Base-by-base conservation (phyloP, 1,140 invertebrate species). In the Hycleus cichorii region DNA sequence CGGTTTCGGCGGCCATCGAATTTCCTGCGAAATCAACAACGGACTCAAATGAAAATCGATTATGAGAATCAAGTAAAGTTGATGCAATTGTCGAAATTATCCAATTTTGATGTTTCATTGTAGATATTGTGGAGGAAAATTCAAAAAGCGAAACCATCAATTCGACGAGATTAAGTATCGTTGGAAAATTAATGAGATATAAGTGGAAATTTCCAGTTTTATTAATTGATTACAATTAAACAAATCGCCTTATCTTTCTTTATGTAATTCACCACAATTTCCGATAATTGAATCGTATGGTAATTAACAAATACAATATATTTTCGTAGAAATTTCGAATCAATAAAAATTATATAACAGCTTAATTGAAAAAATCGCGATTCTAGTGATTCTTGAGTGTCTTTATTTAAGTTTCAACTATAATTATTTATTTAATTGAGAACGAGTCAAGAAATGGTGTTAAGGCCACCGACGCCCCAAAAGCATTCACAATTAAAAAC, bases 111-210 rank as follows among this genome's bases (percentile, higher is more conserved):
- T 42, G 40, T 48, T 60, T 58, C 47, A 53, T 64, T 63, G 45
- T 52, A 69, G 59, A 68, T 70, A 57, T 56, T 70, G 44, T 52
- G 68, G 40, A 51, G 58, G 38, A 67, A 65, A 62, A 67, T 70
- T 42, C 64, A 70, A 59, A 46, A 44, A 24, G 61, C 64, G 9
- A 68, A 67, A 49, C 59, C 65, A 38, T 65, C 59, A 54, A 56
- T 63, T 10, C 5, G 40, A n/a, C 40, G 11, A n/a, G 25, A 58
- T 1, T 39, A 39, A 49, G 4, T 32, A 1, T 12, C 12, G 12
- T 8, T 47, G n/a, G 8, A 12, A 25, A 25, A 18, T 12, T 12
- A 27, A 32, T 11, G 12, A 25, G 4, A 48, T 1, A 25, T 25
- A 48, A 48, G 12, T 18, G 10, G n/a, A 25, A 32, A 12, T n/a